phyloP scores from a whole-genome alignment of 2,113 vertebrate genomes.

The Nycticryphes semicollaris region DNA sequence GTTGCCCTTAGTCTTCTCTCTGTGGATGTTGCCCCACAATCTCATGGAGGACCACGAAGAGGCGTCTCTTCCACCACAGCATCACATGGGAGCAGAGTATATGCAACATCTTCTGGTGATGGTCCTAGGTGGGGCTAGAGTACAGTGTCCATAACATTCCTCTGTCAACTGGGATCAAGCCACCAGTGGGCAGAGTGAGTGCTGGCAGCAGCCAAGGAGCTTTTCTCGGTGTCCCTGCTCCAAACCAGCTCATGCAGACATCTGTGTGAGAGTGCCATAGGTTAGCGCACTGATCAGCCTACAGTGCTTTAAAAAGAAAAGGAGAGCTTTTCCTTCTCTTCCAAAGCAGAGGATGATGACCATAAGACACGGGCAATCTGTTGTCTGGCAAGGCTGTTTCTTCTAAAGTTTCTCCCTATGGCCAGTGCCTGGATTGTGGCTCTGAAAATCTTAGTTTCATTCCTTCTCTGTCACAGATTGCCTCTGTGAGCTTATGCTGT shows the following conservation, averaged over 20 bases:
- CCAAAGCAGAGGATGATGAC: neutral
- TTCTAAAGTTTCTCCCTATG: neutral
- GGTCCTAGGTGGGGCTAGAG: neutral
- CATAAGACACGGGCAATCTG: neutral
- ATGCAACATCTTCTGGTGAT: neutral
- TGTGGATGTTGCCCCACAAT: neutral
- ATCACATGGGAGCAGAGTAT: rapidly evolving
- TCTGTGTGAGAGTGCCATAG: neutral
- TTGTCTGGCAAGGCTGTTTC: neutral
- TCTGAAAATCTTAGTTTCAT: neutral
- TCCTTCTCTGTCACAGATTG: rapidly evolving
- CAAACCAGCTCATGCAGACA: rapidly evolving
- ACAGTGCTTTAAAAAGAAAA: neutral
- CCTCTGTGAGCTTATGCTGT: neutral
- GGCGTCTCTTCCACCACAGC: neutral
- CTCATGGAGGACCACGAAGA: neutral
- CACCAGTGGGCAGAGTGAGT: neutral
- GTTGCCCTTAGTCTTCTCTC: neutral
- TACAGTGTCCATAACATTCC: rapidly evolving
- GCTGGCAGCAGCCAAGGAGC: neutral
- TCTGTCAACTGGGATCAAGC: neutral
- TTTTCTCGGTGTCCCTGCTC: neutral
- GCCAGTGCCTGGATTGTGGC: neutral
- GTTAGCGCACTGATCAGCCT: neutral
- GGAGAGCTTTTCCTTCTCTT: neutral